These are phyloP conservation scores for Tiaroga cobitis DNA, from an alignment of 2,797 vertebrate species.

Conservation along the genomic window DNA sequence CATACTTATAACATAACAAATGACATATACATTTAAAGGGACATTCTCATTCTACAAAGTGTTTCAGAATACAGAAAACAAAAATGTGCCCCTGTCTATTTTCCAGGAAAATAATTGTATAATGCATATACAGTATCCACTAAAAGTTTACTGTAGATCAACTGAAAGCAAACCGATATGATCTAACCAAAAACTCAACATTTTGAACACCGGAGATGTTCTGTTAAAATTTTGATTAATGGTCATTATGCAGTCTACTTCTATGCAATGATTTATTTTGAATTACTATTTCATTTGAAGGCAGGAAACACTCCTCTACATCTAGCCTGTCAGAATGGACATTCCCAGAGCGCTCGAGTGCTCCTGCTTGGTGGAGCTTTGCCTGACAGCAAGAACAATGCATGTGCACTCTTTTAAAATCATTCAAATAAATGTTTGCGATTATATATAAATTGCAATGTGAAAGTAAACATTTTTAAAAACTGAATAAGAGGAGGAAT, in stretches of 20 bases:
- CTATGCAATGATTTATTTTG: background rate
- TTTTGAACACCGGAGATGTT: background rate
- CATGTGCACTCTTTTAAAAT: constrained; percentile 62
- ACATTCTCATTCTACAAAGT: background rate
- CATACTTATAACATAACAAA: background rate
- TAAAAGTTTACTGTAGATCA: background rate
- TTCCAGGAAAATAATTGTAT: background rate
- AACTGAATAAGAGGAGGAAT: background rate
- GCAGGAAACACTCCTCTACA: constrained; percentile 91
- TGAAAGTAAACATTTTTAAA: background rate
- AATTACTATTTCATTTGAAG: constrained; percentile 55
- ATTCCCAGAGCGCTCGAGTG: constrained; percentile 83
- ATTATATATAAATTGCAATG: background rate
- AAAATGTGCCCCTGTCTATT: background rate
- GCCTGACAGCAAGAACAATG: constrained; percentile 88
- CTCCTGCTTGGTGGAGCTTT: constrained; percentile 86
- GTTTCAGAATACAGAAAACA: background rate
- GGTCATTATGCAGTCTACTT: background rate
- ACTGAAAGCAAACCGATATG: background rate
- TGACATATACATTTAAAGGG: background rate
- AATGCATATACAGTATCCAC: background rate
- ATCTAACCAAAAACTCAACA: background rate
- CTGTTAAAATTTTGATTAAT: background rate
- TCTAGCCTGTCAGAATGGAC: constrained; percentile 91
- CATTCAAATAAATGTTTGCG: background rate